phyloP scores from a whole-genome alignment of 2,888 invertebrate species.

The Biston betularia region DNA sequence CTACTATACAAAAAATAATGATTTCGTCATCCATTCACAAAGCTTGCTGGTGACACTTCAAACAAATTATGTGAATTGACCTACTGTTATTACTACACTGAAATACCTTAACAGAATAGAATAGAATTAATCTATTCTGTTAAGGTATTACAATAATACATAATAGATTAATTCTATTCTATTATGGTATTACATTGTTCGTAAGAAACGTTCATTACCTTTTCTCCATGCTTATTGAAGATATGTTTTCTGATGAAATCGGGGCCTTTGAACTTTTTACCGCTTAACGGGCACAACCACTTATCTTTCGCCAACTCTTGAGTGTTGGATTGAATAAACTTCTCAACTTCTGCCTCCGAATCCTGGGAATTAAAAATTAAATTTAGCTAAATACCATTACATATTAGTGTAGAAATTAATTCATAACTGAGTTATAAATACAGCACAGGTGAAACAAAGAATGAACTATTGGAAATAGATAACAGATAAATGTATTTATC shows the following conservation, averaged over 20 bases:
- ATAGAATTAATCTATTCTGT: no score
- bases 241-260: constrained; percentile 99
- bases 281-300: constrained; percentile 99
- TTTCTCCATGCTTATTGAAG: constrained; percentile 98
- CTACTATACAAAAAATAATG: constrained; percentile 5
- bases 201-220: constrained; percentile 75
- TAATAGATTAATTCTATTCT: no score
- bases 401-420: no score
- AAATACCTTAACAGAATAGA: no score
- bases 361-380: constrained; percentile 69
- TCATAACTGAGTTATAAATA: no score
- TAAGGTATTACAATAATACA: no score
- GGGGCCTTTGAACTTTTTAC: constrained; percentile 99
- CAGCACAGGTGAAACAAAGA: no score
- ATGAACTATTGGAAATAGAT: no score
- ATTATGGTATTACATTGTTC: no score
- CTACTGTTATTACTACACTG: neutral
- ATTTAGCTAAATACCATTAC: no score
- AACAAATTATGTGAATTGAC: constrained; percentile 3
- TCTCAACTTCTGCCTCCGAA: constrained; percentile 92
- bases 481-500: no score
- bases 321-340: constrained; percentile 97
- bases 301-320: constrained; percentile 99
- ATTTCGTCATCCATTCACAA: constrained; percentile 25
- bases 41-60: neutral